These are phyloP conservation scores for fruit fly (Drosophila melanogaster) DNA, from an alignment of 1,140 invertebrate species.

Conservation along the genomic window Release_6_plus_ISO1_MT NC_004354.4:11392501-11393000, in stretches of 20 bases:
- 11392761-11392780: constrained; percentile 7
- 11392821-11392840: constrained; percentile 17
- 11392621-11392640: constrained; percentile 19
- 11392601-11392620: constrained; percentile 22
- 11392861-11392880: constrained; percentile 49
- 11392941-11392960: constrained; percentile 4
- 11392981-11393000: constrained; percentile 10
- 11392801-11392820: constrained; percentile 26
- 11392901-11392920: constrained; percentile 32
- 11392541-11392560: not conserved
- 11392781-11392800: constrained; percentile 43
- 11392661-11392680: constrained; percentile 16
- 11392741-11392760: constrained; percentile 10
- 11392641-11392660: constrained; percentile 21
- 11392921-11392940: constrained; percentile 46
- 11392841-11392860: constrained; percentile 44
- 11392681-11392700: constrained; percentile 13
- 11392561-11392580: constrained; percentile 10
- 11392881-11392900: constrained; percentile 43
- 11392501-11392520: too few relatives aligned
- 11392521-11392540: not conserved
- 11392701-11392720: constrained; percentile 6
- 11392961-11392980: not conserved
- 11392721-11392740: not conserved
- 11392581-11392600: constrained; percentile 8